Conservation (phyloP, 2,113 vertebrate genomes). For the Alexandromys fortis region DNA sequence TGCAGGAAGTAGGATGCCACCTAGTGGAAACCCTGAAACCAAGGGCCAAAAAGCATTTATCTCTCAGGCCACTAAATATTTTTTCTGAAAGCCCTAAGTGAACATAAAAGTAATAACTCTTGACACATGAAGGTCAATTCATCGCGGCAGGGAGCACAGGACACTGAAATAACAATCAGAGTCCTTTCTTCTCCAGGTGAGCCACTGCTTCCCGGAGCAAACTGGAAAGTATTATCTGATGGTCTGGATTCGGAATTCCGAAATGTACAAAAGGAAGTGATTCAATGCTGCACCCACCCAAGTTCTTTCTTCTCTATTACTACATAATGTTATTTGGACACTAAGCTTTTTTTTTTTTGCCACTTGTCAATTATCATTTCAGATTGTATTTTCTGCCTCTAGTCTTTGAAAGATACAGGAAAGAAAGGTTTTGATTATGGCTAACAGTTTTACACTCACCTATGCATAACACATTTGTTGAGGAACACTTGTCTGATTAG, state of each 20-base stretch:
- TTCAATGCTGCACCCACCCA: neutral
- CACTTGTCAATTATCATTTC: neutral
- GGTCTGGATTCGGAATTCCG: neutral
- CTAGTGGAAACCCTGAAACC: neutral
- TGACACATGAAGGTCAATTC: neutral
- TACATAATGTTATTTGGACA: neutral
- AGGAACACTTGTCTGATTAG: neutral
- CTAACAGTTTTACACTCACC: neutral
- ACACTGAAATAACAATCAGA: neutral
- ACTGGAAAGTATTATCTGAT: neutral
- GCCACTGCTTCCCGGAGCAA: neutral
- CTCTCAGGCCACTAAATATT: neutral
- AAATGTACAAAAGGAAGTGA: neutral
- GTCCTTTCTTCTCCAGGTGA: neutral
- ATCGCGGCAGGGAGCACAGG: neutral
- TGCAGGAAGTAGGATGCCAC: neutral
- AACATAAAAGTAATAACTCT: neutral
- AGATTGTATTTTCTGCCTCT: neutral
- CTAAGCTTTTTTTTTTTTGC: neutral
- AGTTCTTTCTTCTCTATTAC: neutral
- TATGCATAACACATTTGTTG: neutral
- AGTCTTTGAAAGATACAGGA: slow-evolving; percentile 23
- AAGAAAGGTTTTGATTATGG: neutral
- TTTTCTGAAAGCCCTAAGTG: neutral
- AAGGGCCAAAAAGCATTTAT: neutral